These are phyloP conservation scores for Nannospalax galili DNA, from an alignment of 2,113 vertebrate species.

Conservation along the genomic window DNA sequence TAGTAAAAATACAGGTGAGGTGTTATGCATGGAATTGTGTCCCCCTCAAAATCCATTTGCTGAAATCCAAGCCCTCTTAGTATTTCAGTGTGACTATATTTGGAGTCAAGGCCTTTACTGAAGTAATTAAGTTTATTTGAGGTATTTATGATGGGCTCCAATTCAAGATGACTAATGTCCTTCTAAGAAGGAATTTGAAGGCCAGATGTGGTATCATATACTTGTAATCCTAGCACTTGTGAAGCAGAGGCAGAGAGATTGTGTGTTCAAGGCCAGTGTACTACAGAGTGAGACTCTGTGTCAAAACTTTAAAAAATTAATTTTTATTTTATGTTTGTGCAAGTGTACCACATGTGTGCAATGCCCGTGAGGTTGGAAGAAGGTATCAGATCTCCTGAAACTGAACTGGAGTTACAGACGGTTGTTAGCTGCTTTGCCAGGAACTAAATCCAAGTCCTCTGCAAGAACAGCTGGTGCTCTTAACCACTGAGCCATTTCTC, in stretches of 20 bases:
- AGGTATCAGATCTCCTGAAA: too few species aligned
- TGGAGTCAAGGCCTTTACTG: neutral
- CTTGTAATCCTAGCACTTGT: too few species aligned
- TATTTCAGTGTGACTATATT: neutral
- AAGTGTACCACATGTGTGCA: too few species aligned
- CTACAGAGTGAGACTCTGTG: neutral
- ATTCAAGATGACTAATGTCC: neutral
- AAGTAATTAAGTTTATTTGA: neutral
- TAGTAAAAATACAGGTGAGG: neutral
- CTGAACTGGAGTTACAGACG: too few species aligned
- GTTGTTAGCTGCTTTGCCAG: too few species aligned
- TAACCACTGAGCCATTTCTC: too few species aligned
- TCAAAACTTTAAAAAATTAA: neutral
- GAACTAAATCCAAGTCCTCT: too few species aligned
- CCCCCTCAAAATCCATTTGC: neutral
- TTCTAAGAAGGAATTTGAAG: neutral
- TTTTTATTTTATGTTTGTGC: too few species aligned
- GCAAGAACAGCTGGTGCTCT: too few species aligned
- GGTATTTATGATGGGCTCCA: neutral
- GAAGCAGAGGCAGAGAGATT: neutral
- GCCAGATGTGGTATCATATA: neutral
- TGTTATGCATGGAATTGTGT: neutral
- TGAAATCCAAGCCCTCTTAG: neutral
- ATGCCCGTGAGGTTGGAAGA: too few species aligned
- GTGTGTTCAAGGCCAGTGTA: neutral